Evolutionary conservation across 2,113 vertebrate species (phyloP), one percentile per base, ranked within the genome.

Genomic region (Theristicus caerulescens): DNA sequence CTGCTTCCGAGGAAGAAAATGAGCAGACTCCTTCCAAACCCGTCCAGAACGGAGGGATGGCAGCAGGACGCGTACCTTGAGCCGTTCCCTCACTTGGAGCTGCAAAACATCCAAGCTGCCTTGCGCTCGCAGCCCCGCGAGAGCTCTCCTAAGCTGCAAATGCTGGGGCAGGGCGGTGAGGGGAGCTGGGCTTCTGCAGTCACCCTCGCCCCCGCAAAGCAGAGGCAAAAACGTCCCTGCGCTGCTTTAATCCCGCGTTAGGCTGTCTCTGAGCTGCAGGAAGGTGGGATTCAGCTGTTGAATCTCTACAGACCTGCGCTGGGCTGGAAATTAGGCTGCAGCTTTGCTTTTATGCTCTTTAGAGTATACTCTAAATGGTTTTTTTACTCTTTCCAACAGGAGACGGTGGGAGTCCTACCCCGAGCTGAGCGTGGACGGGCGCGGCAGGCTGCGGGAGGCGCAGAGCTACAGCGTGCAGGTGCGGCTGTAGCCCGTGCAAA

Each of bases 391-490:
- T 82, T 66, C 59, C 67, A 65, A 8, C 29, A 49, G 49, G 40
- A 64, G 49, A 29, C 8, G 0, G 22, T 5, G 40, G 47, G 74
- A 38, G 4, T 9, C 49, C 10, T 17, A 6, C 49, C 34, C n/a
- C 1, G n/a, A 40, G 73, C 62, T 17, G 73, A 16, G 70, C 17
- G 4, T 49, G 69, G 47, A 11, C 14, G 11, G n/a, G 65, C 54
- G 6, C n/a, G 17, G 26, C 16, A 3, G 44, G 22, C n/a, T 2
- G 14, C 6, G 2, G 70, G 57, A n/a, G 0, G 21, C 17, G 0
- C 32, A 1, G 64, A 44, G 64, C 54, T 9, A 2, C 44, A 1
- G 13, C 1, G 34, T 16, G 57, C 58, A 3, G 26, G 38, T 2
- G 27, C 61, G 1, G 54, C 46, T 3, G 21, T 9, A 34, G 40